Evolutionary conservation across 2,797 vertebrate species (phyloP), one percentile per base, ranked within the genome.

Genomic region (Ceyx erithaca): DNA sequence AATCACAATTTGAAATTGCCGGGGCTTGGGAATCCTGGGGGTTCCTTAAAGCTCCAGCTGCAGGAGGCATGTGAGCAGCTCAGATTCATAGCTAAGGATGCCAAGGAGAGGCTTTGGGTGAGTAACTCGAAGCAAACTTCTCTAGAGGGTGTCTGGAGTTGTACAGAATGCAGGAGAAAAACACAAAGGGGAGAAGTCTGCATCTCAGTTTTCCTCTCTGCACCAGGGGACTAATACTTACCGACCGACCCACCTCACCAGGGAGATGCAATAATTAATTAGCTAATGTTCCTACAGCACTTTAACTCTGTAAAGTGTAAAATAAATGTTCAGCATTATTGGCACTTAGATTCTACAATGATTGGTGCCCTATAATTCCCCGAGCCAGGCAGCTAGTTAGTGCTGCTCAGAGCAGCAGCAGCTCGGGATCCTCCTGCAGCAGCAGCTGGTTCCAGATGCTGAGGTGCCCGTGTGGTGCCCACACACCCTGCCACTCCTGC

Each of bases 291-390:
- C 85, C 59, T 94, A 93, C 91, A 95, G 94, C 93, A 96, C 94
- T 96, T 95, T 89, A 95, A 96, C 92, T 95, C 92, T 93, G 93
- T 73, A 96, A 95, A 95, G 92, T 95, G 94, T 95, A 95, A 95
- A 95, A 96, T 96, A 95, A 96, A 95, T 95, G 95, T 95, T 96
- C 95, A 94, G 92, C 89, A 86, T 95, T 96, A 96, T 95, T 96
- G 95, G 95, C 91, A 96, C 95, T 95, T 95, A 96, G 93, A 95
- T 95, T 92, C 92, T 95, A 85, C 95, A 92, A 82, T 95, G 94
- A 95, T 95, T 95, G 95, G 94, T 95, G 93, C 92, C 93, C 95
- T 95, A 91, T 85, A 95, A 95, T 96, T 96, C 95, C 95, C 94
- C 76, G 66, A 93, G 93, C 92, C 89, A 95, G 82, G 35, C 76